Base-by-base conservation (phyloP, 2,797 vertebrate genomes). In the Schizopygopsis malacanthus region DNA sequence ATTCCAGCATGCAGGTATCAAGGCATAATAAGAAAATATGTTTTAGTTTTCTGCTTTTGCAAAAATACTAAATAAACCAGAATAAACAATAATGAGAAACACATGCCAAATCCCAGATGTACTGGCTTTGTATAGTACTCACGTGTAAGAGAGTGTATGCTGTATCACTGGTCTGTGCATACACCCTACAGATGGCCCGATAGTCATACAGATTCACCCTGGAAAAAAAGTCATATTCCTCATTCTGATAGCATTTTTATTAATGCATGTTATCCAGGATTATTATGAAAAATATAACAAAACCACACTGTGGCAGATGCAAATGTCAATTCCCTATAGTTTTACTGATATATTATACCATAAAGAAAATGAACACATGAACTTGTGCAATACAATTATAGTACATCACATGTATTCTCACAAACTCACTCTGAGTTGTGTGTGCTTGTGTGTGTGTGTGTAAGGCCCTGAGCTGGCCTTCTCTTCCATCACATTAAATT, bases 101-200 rank as follows among this genome's bases (percentile, higher is more conserved):
- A 52, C 39, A 56, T 41, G 59, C 12, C 9, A 50, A 16, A 59
- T 45, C 11, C 33, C 37, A 52, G 11, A 81, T 79, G 45, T 43
- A 33, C 37, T 59, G 13, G 41, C 5, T 9, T 78, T 80, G 22
- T 75, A 63, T 18, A 63, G 59, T 94, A 96, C 98, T 99, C 93
- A 99, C 98, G 84, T 99, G 97, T 91, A 99, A 89, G 73, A 99
- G 96, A 86, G 94, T 96, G 87, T 94, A 95, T 89, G 97, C 97
- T 50, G 96, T 94, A 90, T 96, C 98, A 16, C 97, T 99, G 84
- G 97, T 99, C 88, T 99, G 98, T 87, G 97, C 97, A 91, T 92
- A 97, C 88, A 97, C 97, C 94, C 95, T 96, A 83, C 98, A 99
- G 89, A 99, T 96, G 93, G 98, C 98, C 91, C 98, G 98, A 92